Evolutionary conservation across 2,797 vertebrate species (phyloP), one percentile per base, ranked within the genome.

Genomic region (Argyrosomus regius): DNA sequence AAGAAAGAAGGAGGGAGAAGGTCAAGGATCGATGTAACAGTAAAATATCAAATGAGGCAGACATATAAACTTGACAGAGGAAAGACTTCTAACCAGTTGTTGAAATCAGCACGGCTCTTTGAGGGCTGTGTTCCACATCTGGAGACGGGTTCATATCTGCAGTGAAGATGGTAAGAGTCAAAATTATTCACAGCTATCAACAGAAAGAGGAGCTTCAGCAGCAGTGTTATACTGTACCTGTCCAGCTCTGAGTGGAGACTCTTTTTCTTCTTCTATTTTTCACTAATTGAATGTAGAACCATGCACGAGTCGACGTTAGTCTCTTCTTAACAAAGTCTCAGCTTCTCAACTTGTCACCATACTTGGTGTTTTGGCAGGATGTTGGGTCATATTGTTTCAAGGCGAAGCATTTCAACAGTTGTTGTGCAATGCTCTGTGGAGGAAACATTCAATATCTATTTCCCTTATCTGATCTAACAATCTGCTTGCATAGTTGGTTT

Each of bases 281-380:
- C 31, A 59, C 28, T 49, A 11, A 48, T 43, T 41, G 13, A 79
- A 26, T 12, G 12, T 11, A 53, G 20, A 68, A 6, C 12, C 12
- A 2, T 6, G 18, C 60, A 26, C 6, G 18, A 62, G 67, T 8
- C 1, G 0, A 4, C 0, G 7, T 26, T 18, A 2, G 14, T 52
- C 8, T 6, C 24, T 20, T 52, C 53, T 71, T 49, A 24, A 43
- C 60, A 67, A 59, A 71, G 20, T 53, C 45, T 57, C 12, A 31
- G 4, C 56, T 75, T 26, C 26, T 26, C 35, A 35, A 35, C 35
- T 59, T 28, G 28, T 48, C 8, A 57, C 74, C 58, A 16, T 52
- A 31, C 41, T 48, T 65, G 20, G 39, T 41, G 52, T 78, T 82
- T 50, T 26, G n/a, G 31, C 89, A 90, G 90, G 92, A 93, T 88